Evolutionary conservation across 2,797 vertebrate genomes (phyloP), one percentile per base, ranked within the genome.

Genomic region (Coregonus suidteri): DNA sequence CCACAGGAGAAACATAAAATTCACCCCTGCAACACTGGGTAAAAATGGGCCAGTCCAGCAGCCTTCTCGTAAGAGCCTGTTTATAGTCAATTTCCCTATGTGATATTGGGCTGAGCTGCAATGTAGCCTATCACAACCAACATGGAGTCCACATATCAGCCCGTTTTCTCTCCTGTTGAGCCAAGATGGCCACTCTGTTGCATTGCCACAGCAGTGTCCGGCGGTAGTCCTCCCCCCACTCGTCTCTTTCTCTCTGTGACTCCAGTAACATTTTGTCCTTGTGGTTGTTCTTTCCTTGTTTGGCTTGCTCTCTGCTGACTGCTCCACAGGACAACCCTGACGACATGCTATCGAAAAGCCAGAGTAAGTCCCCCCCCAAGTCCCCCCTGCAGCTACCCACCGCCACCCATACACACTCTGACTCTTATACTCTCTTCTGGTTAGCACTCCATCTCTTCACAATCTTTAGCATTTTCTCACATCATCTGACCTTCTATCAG

Each of bases 311-410:
- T 93, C 92, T 95, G 94, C 94, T 93, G 93, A 95, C 95, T 92
- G 92, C 94, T 91, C 94, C 88, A 93, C 97, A 99, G 98, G 97
- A 99, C 94, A 95, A 95, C 96, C 96, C 94, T 93, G 97, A 97
- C 83, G 97, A 98, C 95, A 91, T 96, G 93, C 93, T 97, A 89
- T 94, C 96, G 93, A 98, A 96, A 96, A 94, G 94, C 94, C 96
- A 96, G 96, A 98, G 98, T 99, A 97, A 99, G 98, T 98, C 81
- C 52, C 34, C 35, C 18, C n/a, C 54, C 54, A 5, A 18, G 4
- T 62, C n/a, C 59, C 59, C 59, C 7, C 0, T 62, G 3, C 56
- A 75, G 72, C 34, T 73, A 75, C 68, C 52, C 52, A 30, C 30
- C 52, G 89, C 87, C 92, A 64, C 20, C 59, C 20, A 30, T 30